Evolutionary conservation across 2,797 vertebrate genomes (phyloP), one percentile per base, ranked within the genome.

Genomic region (Hydrocynus forskahlii): DNA sequence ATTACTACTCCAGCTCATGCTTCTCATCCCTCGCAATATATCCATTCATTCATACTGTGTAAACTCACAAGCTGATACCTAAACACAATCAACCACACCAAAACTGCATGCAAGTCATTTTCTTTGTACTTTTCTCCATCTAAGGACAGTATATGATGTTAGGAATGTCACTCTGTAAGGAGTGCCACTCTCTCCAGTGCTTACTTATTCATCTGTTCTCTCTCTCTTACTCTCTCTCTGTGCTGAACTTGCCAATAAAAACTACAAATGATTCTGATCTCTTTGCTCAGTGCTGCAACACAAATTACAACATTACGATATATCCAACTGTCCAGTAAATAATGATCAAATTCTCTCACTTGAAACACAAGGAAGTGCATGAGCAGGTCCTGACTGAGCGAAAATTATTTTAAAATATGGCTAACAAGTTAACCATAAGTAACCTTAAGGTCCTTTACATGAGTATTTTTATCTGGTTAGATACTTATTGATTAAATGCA

Each of bases 271-370:
- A 93, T 93, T 94, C 92, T 94, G 94, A 95, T 94, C 92, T 94
- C 92, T 95, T 95, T 93, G 94, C 93, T 95, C 91, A 7, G 7
- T 45, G 48, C 92, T 94, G 93, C 93, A 91, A 94, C 92, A 95
- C 38, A 95, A 94, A 57, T 95, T 94, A 94, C 94, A 95, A 95
- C 92, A 92, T 93, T 92, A 93, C 93, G 93, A 93, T 95, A 95
- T 95, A 95, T 0, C 45, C 48, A 93, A 93, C 92, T 45, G 50
- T 50, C n/a, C 67, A 16, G 5, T 25, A n/a, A 21, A 50, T 64
- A 38, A 16, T 55, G 57, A 54, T 67, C 35, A 72, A 50, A 55
- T 55, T 62, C 55, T 59, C 77, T 57, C 40, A 52, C n/a, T n/a
- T n/a, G n/a, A 8, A 43, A 43, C 4, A 43, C 40, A 43, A 43